These are phyloP conservation scores for Ochotona curzoniae DNA, from an alignment of 2,113 vertebrate genomes.

Conservation along the genomic window DNA sequence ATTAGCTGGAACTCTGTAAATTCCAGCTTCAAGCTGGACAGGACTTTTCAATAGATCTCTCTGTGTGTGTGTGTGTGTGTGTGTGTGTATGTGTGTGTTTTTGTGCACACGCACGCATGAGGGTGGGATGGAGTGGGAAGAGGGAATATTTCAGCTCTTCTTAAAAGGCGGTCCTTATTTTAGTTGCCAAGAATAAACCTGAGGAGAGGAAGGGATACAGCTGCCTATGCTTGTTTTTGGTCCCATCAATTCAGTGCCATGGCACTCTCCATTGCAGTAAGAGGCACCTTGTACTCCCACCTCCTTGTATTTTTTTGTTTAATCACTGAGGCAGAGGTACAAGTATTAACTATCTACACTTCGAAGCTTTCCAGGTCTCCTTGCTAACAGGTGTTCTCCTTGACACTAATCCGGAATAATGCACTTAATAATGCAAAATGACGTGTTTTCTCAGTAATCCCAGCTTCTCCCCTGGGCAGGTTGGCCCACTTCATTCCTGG, in stretches of 20 bases:
- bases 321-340: not conserved
- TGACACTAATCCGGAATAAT: not conserved
- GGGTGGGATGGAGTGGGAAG: not conserved
- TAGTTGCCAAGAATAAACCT: constrained; percentile 34
- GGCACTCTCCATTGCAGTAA: not conserved
- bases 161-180: constrained; percentile 32
- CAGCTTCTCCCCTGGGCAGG: not conserved
- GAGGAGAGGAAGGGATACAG: not conserved
- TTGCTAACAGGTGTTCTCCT: not conserved
- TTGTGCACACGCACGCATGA: too few relatives aligned
- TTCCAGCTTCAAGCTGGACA: not conserved
- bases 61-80: not conserved
- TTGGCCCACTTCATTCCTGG: not conserved
- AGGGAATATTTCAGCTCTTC: constrained; percentile 13
- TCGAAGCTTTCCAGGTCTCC: constrained; percentile 19
- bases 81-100: not conserved
- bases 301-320: not conserved
- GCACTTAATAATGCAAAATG: constrained; percentile 2
- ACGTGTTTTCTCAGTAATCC: not conserved
- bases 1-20: not conserved
- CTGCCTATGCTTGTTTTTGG: constrained; percentile 33
- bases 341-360: not conserved
- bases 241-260: not conserved
- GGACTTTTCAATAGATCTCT: constrained; percentile 32
- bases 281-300: not conserved